Evolutionary conservation across 2,888 invertebrate genomes (phyloP), one percentile per base, ranked within the genome.

Genomic region (Seladonia tumulorum): DNA sequence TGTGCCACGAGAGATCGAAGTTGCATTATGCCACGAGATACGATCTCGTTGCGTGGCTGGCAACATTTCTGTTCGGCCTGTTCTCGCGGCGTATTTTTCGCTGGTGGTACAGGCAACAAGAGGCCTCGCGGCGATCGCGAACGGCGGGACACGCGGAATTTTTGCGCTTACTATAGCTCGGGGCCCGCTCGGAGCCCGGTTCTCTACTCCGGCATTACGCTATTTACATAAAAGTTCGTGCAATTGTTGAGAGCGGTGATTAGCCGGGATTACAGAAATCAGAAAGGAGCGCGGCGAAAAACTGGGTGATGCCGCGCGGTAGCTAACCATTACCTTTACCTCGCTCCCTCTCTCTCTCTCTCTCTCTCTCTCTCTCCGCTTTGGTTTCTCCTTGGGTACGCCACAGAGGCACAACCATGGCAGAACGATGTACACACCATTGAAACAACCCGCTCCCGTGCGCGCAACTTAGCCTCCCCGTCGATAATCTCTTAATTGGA

Each of bases 191-290:
- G 12, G 60, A 25, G n/a, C 16, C 45, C 66, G 39, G 39, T 7
- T 39, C 8, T 29, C 70, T 63, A 60, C 86, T 79, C 79, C 70
- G 74, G 39, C 49, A 85, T 87, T 87, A 85, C 76, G 81, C 63
- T 85, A 79, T 87, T 85, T 85, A 90, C 85, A 87, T 85, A 88
- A 85, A 90, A 90, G 86, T 90, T 81, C 47, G 78, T 73, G 87
- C 90, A 86, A 88, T 87, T 85, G 88, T 88, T 82, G 84, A 72
- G 81, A 85, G 73, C 83, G 78, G 81, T 86, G 84, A 89, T 90
- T 88, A 90, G 80, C 82, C 70, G 76, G 76, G 87, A 88, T 89
- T 89, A 90, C 90, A 85, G 87, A 86, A 90, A 90, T 90, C 83
- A 88, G 87, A 80, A 79, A 80, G 47, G 63, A 72, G 85, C 29